These are phyloP conservation scores for Serinus canaria DNA, from an alignment of 2,113 vertebrate species.

Conservation along the genomic window DNA sequence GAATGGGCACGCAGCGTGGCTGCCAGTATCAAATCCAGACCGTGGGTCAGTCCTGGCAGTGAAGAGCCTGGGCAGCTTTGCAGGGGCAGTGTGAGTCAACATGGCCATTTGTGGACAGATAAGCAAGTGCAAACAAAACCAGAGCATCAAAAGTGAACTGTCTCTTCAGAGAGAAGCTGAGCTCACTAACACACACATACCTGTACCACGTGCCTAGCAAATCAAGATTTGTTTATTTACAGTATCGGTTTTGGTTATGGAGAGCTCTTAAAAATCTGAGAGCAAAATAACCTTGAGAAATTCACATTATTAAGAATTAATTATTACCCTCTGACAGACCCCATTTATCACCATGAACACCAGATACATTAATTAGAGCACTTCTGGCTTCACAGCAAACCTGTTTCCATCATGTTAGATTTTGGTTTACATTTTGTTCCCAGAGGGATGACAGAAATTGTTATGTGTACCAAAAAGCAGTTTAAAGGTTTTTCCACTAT, in stretches of 20 bases:
- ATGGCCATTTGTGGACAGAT: background rate
- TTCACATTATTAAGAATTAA: slow-evolving; percentile 36
- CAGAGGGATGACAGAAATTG: background rate
- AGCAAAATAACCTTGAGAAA: slow-evolving; percentile 40
- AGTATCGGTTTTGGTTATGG: background rate
- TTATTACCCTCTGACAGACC: slow-evolving; percentile 37
- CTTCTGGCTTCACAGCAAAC: background rate
- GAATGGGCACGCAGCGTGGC: background rate
- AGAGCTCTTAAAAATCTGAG: background rate
- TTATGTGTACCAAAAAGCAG: background rate
- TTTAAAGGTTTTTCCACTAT: background rate
- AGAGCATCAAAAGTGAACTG: background rate
- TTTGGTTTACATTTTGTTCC: slow-evolving; percentile 4
- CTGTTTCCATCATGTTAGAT: background rate
- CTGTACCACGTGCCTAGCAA: background rate
- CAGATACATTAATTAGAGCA: slow-evolving; percentile 36
- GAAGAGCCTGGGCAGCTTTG: background rate
- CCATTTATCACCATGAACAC: slow-evolving; percentile 46
- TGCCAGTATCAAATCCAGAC: background rate
- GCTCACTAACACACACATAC: background rate
- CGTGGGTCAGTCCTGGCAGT: background rate
- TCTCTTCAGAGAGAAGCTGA: background rate
- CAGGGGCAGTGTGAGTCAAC: background rate
- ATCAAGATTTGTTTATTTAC: background rate
- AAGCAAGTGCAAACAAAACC: background rate